Percentiles rank a stretch among this genome's conserved stretches.
These are phyloP conservation scores for Fundulus diaphanus DNA, from an alignment of 2,797 vertebrate genomes.

Conservation along the genomic window DNA sequence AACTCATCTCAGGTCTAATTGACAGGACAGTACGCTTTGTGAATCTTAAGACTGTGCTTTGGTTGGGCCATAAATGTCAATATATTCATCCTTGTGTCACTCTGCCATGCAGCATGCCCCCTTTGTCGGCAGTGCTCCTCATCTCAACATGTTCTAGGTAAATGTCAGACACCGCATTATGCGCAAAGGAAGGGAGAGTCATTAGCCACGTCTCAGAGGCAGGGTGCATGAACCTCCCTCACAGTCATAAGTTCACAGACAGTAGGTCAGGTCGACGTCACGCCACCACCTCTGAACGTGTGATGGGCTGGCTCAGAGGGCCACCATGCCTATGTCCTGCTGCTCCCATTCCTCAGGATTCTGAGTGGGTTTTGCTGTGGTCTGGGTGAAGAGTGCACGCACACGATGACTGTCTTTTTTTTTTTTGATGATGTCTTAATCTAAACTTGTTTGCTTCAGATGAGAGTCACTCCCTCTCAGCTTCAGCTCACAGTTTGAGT, in stretches of 20 bases:
- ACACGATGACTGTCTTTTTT: conserved; percentile 26
- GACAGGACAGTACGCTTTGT: conserved; percentile 34
- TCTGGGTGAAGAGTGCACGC: neutral
- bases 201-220: conserved; percentile 55
- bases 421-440: no score
- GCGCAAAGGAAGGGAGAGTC: conserved; percentile 47
- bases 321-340: conserved; percentile 29
- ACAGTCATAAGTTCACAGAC: conserved; percentile 62
- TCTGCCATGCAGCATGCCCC: neutral
- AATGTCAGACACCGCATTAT: conserved; percentile 58
- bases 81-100: conserved; percentile 5
- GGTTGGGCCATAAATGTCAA: conserved; percentile 8
- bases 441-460: conserved; percentile 4
- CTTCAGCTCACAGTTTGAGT: conserved; percentile 12
- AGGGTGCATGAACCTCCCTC: conserved; percentile 59
- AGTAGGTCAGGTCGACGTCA: conserved; percentile 35
- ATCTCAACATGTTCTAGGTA: conserved; percentile 27
- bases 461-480: conserved; percentile 12
- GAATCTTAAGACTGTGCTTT: conserved; percentile 5
- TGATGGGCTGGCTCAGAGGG: conserved; percentile 33
- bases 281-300: conserved; percentile 23
- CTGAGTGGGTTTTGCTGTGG: conserved; percentile 7
- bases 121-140: conserved; percentile 6
- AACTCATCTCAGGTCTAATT: conserved; percentile 8
- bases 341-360: conserved; percentile 15